phyloP scores from a whole-genome alignment of 2,113 vertebrate species.

The Plestiodon gilberti region DNA sequence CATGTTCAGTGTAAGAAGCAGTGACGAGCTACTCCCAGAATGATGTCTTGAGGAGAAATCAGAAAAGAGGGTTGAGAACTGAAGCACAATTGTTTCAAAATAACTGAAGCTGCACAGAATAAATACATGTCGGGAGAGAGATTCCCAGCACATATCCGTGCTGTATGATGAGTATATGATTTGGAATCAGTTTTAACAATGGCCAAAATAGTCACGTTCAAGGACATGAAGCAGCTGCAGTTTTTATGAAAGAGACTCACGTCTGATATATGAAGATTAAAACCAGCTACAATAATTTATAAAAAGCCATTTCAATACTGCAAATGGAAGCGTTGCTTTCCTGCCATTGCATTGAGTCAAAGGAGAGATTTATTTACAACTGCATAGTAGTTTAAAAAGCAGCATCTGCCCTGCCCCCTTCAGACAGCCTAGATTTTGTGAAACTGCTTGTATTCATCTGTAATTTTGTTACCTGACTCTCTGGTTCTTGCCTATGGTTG shows the following conservation, averaged over 20 bases:
- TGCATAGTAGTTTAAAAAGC: background rate
- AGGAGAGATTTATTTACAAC: slow-evolving; percentile 57
- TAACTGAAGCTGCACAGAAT: slow-evolving; percentile 38
- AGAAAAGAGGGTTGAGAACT: slow-evolving; percentile 54
- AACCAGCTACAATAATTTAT: slow-evolving; percentile 43
- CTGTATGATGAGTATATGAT: slow-evolving; percentile 15
- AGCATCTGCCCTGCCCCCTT: background rate
- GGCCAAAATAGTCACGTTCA: slow-evolving; percentile 24
- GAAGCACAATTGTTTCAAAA: background rate
- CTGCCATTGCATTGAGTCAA: slow-evolving; percentile 38
- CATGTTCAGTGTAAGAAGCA: background rate
- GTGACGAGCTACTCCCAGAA: background rate
- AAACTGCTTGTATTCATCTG: slow-evolving; percentile 59
- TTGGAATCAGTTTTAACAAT: slow-evolving; percentile 40
- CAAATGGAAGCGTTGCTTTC: slow-evolving; percentile 36
- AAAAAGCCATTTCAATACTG: slow-evolving; percentile 46
- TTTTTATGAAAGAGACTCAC: slow-evolving; percentile 52
- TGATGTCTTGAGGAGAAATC: slow-evolving; percentile 30
- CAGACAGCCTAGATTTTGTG: slow-evolving; percentile 24
- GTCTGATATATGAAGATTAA: slow-evolving; percentile 43
- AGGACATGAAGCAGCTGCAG: slow-evolving; percentile 33
- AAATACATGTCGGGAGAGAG: background rate
- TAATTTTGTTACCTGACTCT: slow-evolving; percentile 76
- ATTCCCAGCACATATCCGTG: rapidly evolving
- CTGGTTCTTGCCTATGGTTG: slow-evolving; percentile 75